Base-by-base conservation (phyloP, 2,888 invertebrate species). In the Patella caerulea region DNA sequence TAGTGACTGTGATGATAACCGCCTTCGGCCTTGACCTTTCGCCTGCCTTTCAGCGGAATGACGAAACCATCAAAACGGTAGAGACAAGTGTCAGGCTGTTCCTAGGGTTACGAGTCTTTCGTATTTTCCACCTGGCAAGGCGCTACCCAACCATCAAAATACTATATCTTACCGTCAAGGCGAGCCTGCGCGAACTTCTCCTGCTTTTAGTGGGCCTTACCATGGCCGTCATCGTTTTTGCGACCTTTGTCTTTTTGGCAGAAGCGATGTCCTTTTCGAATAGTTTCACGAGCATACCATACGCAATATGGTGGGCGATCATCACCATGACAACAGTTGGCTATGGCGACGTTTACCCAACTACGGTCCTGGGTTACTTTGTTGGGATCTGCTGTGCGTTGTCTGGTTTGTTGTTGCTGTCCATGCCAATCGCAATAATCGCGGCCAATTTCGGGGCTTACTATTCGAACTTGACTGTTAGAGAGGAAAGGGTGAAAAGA, bases 391-490 rank as follows among this genome's bases (percentile, higher is more conserved):
- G 84, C 15, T 89, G 89, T 72, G 88, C 88, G 0, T 55, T 88
- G 7, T 82, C 84, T 19, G 89, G 89, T 11, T 81, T 88, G 15
- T 74, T 89, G 59, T 79, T 85, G 14, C 78, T 86, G 24, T 85
- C 85, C 9, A 82, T 89, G 77, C 87, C 89, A 0, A 86, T 89
- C 19, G 87, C 89, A 9, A 84, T 88, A 55, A 87, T 89, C 24
- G 87, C 88, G 65, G 83, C 84, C 53, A 87, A 84, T 76, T 89
- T 89, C 79, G 74, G 83, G 11, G 76, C 83, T 15, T 86, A 86
- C 76, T 84, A 85, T 79, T 80, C 82, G 15, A 80, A 82, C 29
- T 70, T 80, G 74, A 71, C 74, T 2, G 78, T 79, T 19, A 72
- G 75, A 56, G 76, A 80, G 59, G 79, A 82, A 65, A 77, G 79